These are phyloP conservation scores for Lingula anatina DNA, from an alignment of 2,888 invertebrate species.

Conservation along the genomic window DNA sequence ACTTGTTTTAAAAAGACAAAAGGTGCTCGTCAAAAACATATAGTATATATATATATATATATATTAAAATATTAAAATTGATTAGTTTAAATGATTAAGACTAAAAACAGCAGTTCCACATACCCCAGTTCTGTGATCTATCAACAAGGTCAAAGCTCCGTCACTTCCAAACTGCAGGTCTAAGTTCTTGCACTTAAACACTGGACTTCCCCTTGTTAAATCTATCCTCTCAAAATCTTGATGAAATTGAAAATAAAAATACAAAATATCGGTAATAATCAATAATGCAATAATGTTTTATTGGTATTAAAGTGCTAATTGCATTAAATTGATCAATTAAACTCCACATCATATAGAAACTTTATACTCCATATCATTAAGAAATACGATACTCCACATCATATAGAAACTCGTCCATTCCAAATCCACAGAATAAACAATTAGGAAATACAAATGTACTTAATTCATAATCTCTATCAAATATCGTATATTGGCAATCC, in stretches of 20 bases:
- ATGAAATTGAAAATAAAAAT: conserved; percentile 1
- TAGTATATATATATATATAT: background rate
- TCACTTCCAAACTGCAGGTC: conserved; percentile 15
- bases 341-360: no score
- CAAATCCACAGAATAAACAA: no score
- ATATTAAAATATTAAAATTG: background rate
- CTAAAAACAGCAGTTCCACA: background rate
- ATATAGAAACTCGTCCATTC: background rate
- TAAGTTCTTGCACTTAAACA: conserved; percentile 15
- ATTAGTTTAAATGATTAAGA: background rate
- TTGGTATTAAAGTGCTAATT: no score
- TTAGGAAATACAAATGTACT: no score
- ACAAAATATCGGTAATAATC: no score
- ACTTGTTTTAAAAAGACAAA: no score
- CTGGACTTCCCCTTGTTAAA: conserved; percentile 1
- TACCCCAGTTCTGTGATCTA: conserved; percentile 14
- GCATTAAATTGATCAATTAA: no score
- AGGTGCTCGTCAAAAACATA: conserved; percentile 2
- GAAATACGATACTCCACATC: background rate
- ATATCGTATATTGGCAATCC: no score
- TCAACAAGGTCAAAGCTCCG: conserved; percentile 17
- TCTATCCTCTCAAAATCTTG: conserved; percentile 13
- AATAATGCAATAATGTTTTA: background rate
- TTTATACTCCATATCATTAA: no score
- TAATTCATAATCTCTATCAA: no score